A percentile compares a stretch with the other conserved stretches of the same genome.
Evolutionary conservation across 2,888 invertebrate genomes (phyloP).

Genomic region (Clivina fossor): DNA sequence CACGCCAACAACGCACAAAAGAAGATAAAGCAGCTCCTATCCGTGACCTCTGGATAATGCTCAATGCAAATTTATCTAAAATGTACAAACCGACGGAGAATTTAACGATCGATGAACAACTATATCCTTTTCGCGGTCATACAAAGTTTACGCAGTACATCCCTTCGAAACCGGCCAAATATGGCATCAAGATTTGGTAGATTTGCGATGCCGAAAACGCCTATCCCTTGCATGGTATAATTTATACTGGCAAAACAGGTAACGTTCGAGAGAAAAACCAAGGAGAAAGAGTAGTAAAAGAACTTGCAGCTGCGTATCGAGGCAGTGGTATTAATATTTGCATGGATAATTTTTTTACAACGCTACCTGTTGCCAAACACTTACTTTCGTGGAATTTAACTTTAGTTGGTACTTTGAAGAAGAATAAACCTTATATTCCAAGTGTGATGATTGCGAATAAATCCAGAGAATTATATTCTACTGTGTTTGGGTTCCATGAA

Average conservation of each 20-base stretch:
- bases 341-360: conserved; percentile 30
- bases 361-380: conserved; percentile 15
- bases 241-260: conserved; percentile 41
- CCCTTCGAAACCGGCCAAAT: conserved; percentile 34
- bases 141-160: conserved; percentile 42
- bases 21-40: conserved; percentile 44
- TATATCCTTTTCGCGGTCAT: conserved; percentile 42
- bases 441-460: conserved; percentile 37
- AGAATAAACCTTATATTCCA: conserved; percentile 39
- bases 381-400: conserved; percentile 27
- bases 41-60: conserved; percentile 43
- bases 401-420: conserved; percentile 37
- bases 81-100: conserved; percentile 42
- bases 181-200: conserved; percentile 44
- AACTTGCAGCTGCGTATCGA: conserved; percentile 11
- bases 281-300: conserved; percentile 15
- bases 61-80: conserved; percentile 43
- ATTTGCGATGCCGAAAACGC: conserved; percentile 42
- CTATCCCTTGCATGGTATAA: conserved; percentile 39
- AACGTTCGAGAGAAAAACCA: conserved; percentile 2
- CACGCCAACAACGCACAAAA: conserved; percentile 38
- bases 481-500: conserved; percentile 38
- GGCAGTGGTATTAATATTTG: conserved; percentile 19
- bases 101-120: conserved; percentile 45
- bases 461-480: conserved; percentile 24